These are phyloP conservation scores for Cyphotilapia sp. DNA, from an alignment of 2,113 vertebrate species.

Conservation along the genomic window DNA sequence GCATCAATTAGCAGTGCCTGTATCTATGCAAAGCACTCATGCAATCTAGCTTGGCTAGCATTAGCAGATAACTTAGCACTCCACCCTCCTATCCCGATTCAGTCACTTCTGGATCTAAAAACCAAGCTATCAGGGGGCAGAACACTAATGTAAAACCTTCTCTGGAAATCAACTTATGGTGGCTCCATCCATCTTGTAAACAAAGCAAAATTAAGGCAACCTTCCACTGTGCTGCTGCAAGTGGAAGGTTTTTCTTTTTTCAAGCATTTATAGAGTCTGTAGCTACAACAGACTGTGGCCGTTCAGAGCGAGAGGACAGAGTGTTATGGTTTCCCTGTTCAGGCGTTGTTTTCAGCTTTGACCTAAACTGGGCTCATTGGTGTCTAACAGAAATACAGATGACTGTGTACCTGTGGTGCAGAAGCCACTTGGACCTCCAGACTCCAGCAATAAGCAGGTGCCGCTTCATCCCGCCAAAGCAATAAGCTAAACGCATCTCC, in stretches of 20 bases:
- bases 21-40: background rate
- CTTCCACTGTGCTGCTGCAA: background rate
- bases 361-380: background rate
- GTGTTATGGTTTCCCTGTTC: background rate
- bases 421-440: background rate
- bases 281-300: background rate
- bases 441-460: slow-evolving; percentile 2
- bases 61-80: background rate
- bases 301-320: background rate
- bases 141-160: background rate
- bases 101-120: background rate
- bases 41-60: background rate
- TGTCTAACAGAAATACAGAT: background rate
- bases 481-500: slow-evolving; percentile 30
- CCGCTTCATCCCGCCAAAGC: background rate
- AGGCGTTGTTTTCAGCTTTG: background rate
- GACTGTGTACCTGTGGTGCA: background rate
- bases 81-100: background rate
- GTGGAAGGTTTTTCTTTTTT: background rate
- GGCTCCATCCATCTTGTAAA: background rate
- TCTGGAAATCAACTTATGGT: background rate
- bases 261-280: background rate
- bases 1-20: background rate
- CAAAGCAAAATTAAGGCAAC: background rate
- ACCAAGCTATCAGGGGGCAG: background rate